Conservation (phyloP, 2,888 invertebrate genomes). For the Habroteleia sp. region DNA sequence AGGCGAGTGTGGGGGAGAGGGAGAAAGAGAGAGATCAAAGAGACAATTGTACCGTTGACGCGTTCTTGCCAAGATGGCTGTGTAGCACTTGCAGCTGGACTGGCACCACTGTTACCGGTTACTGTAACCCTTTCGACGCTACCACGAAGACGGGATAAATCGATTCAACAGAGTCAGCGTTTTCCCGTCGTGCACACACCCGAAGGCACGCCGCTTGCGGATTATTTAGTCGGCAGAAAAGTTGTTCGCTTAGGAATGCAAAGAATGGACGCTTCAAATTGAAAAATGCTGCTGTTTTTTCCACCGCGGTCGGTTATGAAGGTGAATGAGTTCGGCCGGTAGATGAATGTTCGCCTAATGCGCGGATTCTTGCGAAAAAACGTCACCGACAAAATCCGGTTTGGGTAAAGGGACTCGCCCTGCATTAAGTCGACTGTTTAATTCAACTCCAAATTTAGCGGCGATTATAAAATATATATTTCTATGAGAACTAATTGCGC, state of each 20-base stretch:
- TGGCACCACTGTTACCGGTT: slow-evolving; percentile 39
- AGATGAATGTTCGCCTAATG: slow-evolving; percentile 7
- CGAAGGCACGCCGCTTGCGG: slow-evolving; percentile 24
- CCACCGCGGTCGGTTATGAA: slow-evolving; percentile 8
- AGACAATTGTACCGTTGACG: neutral
- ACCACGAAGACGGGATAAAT: slow-evolving; percentile 45
- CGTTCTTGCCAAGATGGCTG: slow-evolving; percentile 31
- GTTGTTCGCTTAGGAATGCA: slow-evolving; percentile 10
- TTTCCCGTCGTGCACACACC: slow-evolving; percentile 27
- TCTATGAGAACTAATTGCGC: too few relatives aligned
- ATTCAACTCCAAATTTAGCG: too few relatives aligned
- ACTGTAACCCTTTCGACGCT: slow-evolving; percentile 48
- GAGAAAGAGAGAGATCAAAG: too few relatives aligned
- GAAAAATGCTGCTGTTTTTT: slow-evolving; percentile 9
- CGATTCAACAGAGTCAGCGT: slow-evolving; percentile 42
- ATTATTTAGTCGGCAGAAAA: slow-evolving; percentile 36
- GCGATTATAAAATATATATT: too few relatives aligned
- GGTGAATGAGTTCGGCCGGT: slow-evolving; percentile 5
- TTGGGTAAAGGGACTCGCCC: slow-evolving; percentile 5
- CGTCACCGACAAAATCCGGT: slow-evolving; percentile 14
- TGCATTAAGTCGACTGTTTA: slow-evolving; percentile 3
- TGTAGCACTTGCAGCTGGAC: slow-evolving; percentile 35
- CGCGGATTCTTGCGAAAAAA: slow-evolving; percentile 2
- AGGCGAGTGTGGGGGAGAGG: too few relatives aligned
- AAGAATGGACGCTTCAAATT: slow-evolving; percentile 9